Evolutionary conservation across 92 coral and sea anemone species (phyloP), one percentile per base, ranked within the genome.

Genomic region (Siderastrea radians): DNA sequence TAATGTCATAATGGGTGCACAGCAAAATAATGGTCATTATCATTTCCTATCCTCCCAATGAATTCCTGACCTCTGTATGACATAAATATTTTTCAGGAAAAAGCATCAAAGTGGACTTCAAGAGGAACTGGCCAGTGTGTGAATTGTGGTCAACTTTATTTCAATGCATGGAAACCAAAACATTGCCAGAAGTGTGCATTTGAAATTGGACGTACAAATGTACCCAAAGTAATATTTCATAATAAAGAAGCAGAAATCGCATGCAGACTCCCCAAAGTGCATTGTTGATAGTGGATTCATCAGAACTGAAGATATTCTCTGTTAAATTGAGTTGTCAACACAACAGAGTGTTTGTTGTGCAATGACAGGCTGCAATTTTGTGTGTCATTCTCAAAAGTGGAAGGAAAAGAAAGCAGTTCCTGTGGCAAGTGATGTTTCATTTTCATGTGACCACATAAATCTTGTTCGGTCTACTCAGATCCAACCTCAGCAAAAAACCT

Each of bases 341-440:
- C 54, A 69, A 80, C 55, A 59, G 51, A 64, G 68, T 65, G 68
- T 80, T 64, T 80, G 84, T 57, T 13, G 72, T 80, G 45, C 72
- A 51, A 52, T 26, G 38, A 15, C 45, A 8, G 43, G 19, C 16
- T 6, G 17, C 45, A 26, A 80, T 19, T 43, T 61, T 61, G 72
- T 80, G 7, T 38, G 84, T 49, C 84, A 80, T 58, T 69, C 16
- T 51, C 79, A 59, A 5, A 80, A 63, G 78, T 80, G 84, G 55
- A 80, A 61, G 38, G 71, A 64, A 64, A 59, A 69, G 71, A 65
- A 51, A n/a, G 51, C 84, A 58, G 69, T 80, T 59, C 49, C 47
- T 47, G 77, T 80, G n/a, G 58, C 84, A 44, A 64, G 84, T 65
- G n/a, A 47, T 47, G 52, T 69, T 46, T 44, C 74, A 14, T 69